Conservation (phyloP, 2,888 invertebrate species). For the Drosophila vallismaia region DNA sequence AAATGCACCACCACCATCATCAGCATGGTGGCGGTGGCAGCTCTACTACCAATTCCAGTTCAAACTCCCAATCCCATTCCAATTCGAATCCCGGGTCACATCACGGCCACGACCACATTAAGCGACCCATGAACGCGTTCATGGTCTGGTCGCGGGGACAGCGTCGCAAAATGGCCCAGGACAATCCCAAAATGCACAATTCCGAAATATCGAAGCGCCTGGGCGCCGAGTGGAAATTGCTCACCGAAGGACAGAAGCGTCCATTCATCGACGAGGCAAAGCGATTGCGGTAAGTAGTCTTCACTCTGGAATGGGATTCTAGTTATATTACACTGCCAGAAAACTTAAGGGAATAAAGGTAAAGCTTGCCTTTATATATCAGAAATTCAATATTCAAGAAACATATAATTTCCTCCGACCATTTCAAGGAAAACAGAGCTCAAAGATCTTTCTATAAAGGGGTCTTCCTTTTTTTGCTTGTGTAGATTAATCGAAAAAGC, state of each 20-base stretch:
- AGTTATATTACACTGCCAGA: conserved; percentile 8
- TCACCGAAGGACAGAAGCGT: conserved; percentile 94
- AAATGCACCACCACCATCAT: conserved; percentile 34
- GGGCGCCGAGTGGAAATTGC: conserved; percentile 96
- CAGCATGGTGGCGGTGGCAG: conserved; percentile 32
- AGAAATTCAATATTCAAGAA: too few relatives aligned
- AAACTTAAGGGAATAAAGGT: too few relatives aligned
- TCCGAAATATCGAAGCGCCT: conserved; percentile 94
- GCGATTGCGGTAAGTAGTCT: conserved; percentile 88
- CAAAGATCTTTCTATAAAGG: background rate
- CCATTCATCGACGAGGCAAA: conserved; percentile 99
- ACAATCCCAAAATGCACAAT: conserved; percentile 97
- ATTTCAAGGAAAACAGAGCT: too few relatives aligned
- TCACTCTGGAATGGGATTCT: background rate
- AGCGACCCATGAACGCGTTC: conserved; percentile 98
- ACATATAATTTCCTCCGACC: too few relatives aligned
- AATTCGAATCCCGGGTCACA: conserved; percentile 33
- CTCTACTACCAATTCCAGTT: conserved; percentile 24
- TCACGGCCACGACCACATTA: conserved; percentile 89
- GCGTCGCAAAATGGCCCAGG: conserved; percentile 95
- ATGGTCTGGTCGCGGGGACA: conserved; percentile 98
- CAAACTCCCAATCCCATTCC: conserved; percentile 31
- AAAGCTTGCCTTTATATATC: too few relatives aligned
- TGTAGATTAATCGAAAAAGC: conserved; percentile 3
- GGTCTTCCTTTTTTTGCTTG: background rate